Base-by-base conservation (phyloP, 2,113 vertebrate genomes). In the Panthera tigris region DNA sequence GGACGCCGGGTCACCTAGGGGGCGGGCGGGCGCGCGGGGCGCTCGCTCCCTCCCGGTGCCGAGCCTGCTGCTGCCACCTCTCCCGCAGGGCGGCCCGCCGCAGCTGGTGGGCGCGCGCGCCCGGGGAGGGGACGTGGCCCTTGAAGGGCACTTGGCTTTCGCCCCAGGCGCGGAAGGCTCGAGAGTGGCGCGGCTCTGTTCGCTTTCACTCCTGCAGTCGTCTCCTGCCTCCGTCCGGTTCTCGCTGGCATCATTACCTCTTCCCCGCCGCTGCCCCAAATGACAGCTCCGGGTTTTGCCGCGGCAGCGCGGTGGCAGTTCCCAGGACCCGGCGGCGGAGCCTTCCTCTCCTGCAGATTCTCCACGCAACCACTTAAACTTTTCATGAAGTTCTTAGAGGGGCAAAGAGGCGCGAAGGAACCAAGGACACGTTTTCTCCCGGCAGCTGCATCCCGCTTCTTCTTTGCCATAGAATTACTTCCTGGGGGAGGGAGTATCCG, bases 251-350 rank as follows among this genome's bases (percentile, higher is more conserved):
- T 87, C 68, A 0, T 39, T 29, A 52, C 93, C 93, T 97, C 96
- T 65, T 94, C 78, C 73, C 55, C 39, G 81, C 95, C 29, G 93
- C 63, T 57, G 87, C 96, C 63, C 50, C 94, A 41, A 95, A 36
- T 98, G 98, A 98, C 98, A 98, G 97, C 97, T 95, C 89, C 27
- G n/a, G 83, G 86, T 61, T 16, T 9, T 39, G 73, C 81, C 19
- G 45, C 33, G 13, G 96, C 48, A 18, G 88, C 81, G 65, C 89
- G 61, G 95, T 11, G 85, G 41, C 88, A 29, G 65, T 41, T 86
- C 89, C 39, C 48, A 4, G 73, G 61, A 89, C 86, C 7, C 4
- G 10, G 97, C 80, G 48, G 71, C 8, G 65, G 85, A 94, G 5
- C 39, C 73, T 63, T 48, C 25, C 8, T 87, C 50, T 41, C 8